phyloP scores from a whole-genome alignment of 2,888 invertebrate genomes.

The Hemaris fuciformis region DNA sequence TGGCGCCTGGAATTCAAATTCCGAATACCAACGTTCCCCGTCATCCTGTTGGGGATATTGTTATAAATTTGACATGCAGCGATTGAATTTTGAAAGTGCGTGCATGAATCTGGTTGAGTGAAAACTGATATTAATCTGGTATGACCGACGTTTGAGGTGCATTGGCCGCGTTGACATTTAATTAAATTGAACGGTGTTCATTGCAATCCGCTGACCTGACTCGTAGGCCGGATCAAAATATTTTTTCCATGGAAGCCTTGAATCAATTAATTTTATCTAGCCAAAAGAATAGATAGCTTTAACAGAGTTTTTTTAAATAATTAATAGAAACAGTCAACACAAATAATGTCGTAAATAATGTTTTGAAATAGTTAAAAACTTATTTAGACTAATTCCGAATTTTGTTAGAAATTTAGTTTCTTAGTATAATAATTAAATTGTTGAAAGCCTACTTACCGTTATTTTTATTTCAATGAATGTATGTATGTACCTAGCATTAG shows the following conservation, averaged over 20 bases:
- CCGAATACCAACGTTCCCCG: not conserved
- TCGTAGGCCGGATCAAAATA: not conserved
- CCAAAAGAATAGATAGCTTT: no score
- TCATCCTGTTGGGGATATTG: not conserved
- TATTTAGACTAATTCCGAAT: not conserved
- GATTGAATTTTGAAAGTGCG: constrained; percentile 31
- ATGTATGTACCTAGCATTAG: not conserved
- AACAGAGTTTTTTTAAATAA: no score
- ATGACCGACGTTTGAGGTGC: constrained; percentile 49
- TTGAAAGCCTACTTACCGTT: not conserved
- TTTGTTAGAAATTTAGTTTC: not conserved
- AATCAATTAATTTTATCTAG: not conserved
- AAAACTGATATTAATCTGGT: constrained; percentile 53
- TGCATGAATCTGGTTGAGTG: constrained; percentile 40
- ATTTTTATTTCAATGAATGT: not conserved
- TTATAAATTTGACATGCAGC: constrained; percentile 19
- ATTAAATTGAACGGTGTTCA: constrained; percentile 57
- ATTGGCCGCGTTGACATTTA: constrained; percentile 67
- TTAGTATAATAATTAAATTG: not conserved
- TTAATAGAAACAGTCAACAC: no score
- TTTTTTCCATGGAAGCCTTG: not conserved
- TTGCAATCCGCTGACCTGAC: constrained; percentile 1
- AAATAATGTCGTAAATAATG: no score
- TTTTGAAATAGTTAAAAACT: no score
- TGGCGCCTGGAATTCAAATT: constrained; percentile 13